These are phyloP conservation scores for Thalassaphorura encarpata DNA, from an alignment of 1,140 invertebrate genomes.

Conservation along the genomic window DNA sequence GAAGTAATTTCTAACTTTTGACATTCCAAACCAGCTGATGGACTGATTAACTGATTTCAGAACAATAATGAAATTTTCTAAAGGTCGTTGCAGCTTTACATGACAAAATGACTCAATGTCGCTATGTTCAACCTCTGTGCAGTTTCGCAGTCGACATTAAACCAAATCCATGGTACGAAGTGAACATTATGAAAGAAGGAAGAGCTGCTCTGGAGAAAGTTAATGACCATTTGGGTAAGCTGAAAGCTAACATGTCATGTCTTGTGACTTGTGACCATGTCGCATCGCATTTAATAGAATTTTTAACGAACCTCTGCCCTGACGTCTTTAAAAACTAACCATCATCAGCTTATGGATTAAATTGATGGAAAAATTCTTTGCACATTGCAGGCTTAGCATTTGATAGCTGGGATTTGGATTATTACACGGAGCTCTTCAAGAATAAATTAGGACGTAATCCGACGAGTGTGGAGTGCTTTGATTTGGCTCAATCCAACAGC, in stretches of 20 bases:
- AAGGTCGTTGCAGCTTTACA: slow-evolving; percentile 54
- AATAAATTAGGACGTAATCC: slow-evolving; percentile 80
- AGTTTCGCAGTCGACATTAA: slow-evolving; percentile 54
- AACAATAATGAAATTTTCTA: background rate
- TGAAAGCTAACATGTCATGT: background rate
- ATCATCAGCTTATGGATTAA: too few species aligned
- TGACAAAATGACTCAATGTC: slow-evolving; percentile 75
- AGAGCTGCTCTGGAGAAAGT: slow-evolving; percentile 68
- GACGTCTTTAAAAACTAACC: too few species aligned
- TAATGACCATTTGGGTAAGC: slow-evolving; percentile 64
- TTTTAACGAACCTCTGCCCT: too few species aligned
- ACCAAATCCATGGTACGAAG: slow-evolving; percentile 64
- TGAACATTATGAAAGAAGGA: slow-evolving; percentile 68
- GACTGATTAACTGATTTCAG: too few species aligned
- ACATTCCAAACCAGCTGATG: too few species aligned
- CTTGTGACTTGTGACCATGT: too few species aligned
- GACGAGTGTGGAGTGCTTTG: slow-evolving; percentile 95
- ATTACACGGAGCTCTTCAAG: slow-evolving; percentile 70
- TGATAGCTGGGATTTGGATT: slow-evolving; percentile 76
- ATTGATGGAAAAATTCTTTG: background rate
- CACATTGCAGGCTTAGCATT: slow-evolving; percentile 60
- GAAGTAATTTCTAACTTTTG: slow-evolving; percentile 37
- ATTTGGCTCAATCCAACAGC: slow-evolving; percentile 96
- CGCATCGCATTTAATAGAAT: too few species aligned
- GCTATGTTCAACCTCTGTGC: slow-evolving; percentile 55